Evolutionary conservation across 2,888 invertebrate genomes (phyloP).

Genomic region (Xanthostigma xanthostigma): DNA sequence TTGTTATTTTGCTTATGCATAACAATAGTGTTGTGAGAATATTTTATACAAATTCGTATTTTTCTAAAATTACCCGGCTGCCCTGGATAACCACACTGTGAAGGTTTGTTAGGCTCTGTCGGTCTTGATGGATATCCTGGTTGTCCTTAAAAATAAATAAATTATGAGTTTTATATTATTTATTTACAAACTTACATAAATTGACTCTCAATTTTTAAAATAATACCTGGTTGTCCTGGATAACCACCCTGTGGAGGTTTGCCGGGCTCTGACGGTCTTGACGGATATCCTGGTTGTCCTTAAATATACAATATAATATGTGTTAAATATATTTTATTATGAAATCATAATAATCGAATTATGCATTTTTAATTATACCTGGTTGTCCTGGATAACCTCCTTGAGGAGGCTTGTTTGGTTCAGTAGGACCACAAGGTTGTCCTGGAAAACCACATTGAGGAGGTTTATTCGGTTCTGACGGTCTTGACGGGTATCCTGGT

Average conservation of each 20-base stretch:
- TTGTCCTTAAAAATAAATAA: constrained; percentile 1
- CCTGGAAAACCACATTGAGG: constrained; percentile 9
- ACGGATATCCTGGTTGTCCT: constrained; percentile 9
- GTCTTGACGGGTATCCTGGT: no score
- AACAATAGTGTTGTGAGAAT: no score
- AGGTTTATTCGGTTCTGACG: constrained; percentile 3
- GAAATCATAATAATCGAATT: no score
- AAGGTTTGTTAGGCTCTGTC: no score
- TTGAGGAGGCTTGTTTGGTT: neutral
- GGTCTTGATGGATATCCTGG: neutral
- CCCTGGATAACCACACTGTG: constrained; percentile 4
- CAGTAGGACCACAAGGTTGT: constrained; percentile 4
- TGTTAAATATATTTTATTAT: neutral
- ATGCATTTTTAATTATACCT: no score
- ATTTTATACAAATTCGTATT: neutral
- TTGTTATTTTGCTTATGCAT: no score
- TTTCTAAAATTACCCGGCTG: constrained; percentile 12
- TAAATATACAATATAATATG: neutral
- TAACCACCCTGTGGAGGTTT: constrained; percentile 6
- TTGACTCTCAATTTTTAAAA: no score
- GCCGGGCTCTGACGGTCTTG: constrained; percentile 12
- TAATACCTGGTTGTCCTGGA: constrained; percentile 8
- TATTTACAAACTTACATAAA: no score
- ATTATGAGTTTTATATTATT: no score
- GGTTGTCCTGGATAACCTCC: neutral